phyloP scores from a whole-genome alignment of 2,888 invertebrate species.

The Autographa pulchrina region DNA sequence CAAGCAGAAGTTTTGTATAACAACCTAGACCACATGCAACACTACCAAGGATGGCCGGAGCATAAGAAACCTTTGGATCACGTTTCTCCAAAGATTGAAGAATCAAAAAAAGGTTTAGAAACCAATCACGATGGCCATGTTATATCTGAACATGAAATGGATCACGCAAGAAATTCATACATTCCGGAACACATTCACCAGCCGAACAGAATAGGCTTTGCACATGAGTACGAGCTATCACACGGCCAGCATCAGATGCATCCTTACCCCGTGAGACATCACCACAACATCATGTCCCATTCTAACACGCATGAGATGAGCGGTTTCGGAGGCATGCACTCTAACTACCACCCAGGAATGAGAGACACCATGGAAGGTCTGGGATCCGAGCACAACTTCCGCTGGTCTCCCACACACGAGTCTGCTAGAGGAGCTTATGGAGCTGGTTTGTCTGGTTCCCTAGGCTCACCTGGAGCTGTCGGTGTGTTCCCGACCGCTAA shows the following conservation, averaged over 20 bases:
- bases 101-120: conserved; percentile 37
- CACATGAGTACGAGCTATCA: conserved; percentile 36
- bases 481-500: conserved; percentile 83
- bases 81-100: conserved; percentile 49
- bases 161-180: conserved; percentile 40
- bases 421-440: conserved; percentile 71
- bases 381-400: conserved; percentile 64
- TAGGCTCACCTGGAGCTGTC: conserved; percentile 64
- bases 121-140: conserved; percentile 15
- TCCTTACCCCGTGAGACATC: conserved; percentile 29
- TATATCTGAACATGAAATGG: conserved; percentile 28
- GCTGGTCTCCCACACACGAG: conserved; percentile 72
- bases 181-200: conserved; percentile 29
- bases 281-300: conserved; percentile 57
- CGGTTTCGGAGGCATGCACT: conserved; percentile 65
- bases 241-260: conserved; percentile 34
- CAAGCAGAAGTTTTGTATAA: conserved; percentile 40
- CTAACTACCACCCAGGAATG: conserved; percentile 66
- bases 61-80: conserved; percentile 42
- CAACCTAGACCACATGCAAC: conserved; percentile 33
- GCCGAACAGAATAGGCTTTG: conserved; percentile 34
- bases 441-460: conserved; percentile 47
- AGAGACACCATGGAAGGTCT: conserved; percentile 65
- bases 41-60: conserved; percentile 34
- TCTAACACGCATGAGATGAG: conserved; percentile 66